phyloP scores from a whole-genome alignment of 2,797 vertebrate genomes.

The Selene dorsalis region DNA sequence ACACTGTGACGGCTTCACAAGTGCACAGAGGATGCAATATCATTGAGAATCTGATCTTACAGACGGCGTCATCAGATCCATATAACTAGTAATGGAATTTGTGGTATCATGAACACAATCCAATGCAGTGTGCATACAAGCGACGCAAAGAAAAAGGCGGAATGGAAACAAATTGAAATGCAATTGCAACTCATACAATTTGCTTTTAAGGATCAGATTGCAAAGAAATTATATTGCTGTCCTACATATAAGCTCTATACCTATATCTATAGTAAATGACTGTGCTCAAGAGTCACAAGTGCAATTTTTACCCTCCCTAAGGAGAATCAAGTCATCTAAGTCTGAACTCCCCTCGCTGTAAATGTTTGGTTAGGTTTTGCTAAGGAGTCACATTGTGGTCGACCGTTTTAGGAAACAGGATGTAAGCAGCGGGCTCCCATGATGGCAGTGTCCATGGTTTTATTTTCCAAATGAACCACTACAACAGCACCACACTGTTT shows the following conservation, averaged over 20 bases:
- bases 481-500: not conserved
- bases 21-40: conserved; percentile 29
- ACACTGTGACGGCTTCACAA: conserved; percentile 33
- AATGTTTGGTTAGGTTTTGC: not conserved
- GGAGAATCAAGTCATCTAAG: not conserved
- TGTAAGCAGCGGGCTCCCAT: not conserved
- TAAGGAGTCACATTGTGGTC: too few species aligned
- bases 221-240: not conserved
- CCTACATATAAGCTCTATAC: not conserved
- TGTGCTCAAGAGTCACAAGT: not conserved
- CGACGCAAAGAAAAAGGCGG: conserved; percentile 9
- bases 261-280: not conserved
- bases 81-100: conserved; percentile 40
- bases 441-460: not conserved
- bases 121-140: conserved; percentile 13
- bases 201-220: not conserved
- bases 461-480: not conserved
- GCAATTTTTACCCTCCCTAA: not conserved
- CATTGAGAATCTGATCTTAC: conserved; percentile 34
- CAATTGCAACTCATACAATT: not conserved
- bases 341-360: not conserved
- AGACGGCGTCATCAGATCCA: conserved; percentile 20
- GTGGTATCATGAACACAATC: conserved; percentile 37
- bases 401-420: not conserved
- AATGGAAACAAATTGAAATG: not conserved